Evolutionary conservation across 2,888 invertebrate genomes (phyloP).

Genomic region (Deilephila porcellus): DNA sequence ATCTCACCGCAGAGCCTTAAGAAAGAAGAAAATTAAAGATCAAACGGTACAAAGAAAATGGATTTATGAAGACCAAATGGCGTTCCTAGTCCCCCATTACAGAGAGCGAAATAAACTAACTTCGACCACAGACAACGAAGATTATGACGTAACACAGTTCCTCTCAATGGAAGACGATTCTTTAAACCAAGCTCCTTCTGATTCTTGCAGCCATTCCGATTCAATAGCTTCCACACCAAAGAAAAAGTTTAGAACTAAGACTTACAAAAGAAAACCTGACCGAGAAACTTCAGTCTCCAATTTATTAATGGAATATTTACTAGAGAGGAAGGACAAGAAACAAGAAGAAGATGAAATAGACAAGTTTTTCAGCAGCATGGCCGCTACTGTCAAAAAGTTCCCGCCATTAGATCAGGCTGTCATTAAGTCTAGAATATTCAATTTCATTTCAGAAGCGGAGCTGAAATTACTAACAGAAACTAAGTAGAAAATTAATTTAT

Average conservation of each 20-base stretch:
- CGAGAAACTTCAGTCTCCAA: slow-evolving; percentile 37
- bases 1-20: slow-evolving; percentile 39
- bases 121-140: slow-evolving; percentile 35
- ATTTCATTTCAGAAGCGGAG: slow-evolving; percentile 42
- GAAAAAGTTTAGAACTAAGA: slow-evolving; percentile 30
- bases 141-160: slow-evolving; percentile 37
- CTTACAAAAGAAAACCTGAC: slow-evolving; percentile 32
- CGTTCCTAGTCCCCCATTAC: slow-evolving; percentile 44
- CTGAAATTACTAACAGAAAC: slow-evolving; percentile 19
- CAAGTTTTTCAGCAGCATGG: slow-evolving; percentile 24
- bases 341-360: slow-evolving; percentile 29
- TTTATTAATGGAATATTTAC: slow-evolving; percentile 41
- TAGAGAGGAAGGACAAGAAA: slow-evolving; percentile 32
- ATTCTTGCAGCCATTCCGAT: slow-evolving; percentile 8
- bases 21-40: slow-evolving; percentile 44
- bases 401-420: slow-evolving; percentile 34
- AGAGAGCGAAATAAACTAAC: slow-evolving; percentile 42
- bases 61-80: slow-evolving; percentile 46
- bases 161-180: slow-evolving; percentile 29
- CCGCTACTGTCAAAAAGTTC: slow-evolving; percentile 28
- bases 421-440: slow-evolving; percentile 42
- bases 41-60: slow-evolving; percentile 44
- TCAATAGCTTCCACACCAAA: slow-evolving; percentile 31
- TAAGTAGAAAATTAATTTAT: not conserved
- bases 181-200: slow-evolving; percentile 14